A percentile compares a stretch with the other conserved stretches of the same genome.
phyloP scores from a whole-genome alignment of 2,888 invertebrate genomes.

The Phorcus lineatus region DNA sequence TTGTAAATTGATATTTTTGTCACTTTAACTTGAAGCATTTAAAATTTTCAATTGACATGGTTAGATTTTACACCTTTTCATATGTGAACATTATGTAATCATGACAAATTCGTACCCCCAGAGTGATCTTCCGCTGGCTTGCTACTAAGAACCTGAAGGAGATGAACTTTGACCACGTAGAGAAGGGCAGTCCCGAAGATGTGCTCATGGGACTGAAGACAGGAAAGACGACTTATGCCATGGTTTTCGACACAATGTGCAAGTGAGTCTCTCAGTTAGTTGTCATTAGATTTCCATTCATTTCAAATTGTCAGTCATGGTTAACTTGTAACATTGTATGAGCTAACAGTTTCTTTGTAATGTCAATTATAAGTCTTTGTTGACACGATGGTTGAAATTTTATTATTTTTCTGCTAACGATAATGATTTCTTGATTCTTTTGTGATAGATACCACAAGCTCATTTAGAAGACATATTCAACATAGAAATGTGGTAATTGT shows the following conservation, averaged over 20 bases:
- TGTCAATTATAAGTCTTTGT: not conserved
- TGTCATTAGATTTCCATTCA: not conserved
- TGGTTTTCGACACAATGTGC: constrained; percentile 76
- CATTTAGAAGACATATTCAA: too few species aligned
- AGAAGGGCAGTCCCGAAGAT: constrained; percentile 74
- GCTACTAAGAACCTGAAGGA: constrained; percentile 75
- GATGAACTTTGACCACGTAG: constrained; percentile 72
- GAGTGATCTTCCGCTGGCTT: constrained; percentile 76
- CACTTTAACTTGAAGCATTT: too few species aligned
- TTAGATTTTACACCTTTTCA: too few species aligned
- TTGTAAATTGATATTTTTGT: too few species aligned
- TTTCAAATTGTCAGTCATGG: not conserved
- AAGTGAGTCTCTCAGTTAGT: constrained; percentile 60
- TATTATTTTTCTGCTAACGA: not conserved
- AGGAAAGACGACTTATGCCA: constrained; percentile 75
- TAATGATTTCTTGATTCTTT: not conserved
- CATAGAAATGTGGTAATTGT: too few species aligned
- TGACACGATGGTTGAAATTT: not conserved
- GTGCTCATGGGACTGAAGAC: constrained; percentile 74
- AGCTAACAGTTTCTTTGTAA: not conserved
- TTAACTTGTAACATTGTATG: too few species aligned
- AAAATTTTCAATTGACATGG: too few species aligned
- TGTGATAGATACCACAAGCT: not conserved
- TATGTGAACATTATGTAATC: too few species aligned
- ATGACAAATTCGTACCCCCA: constrained; percentile 41